phyloP scores from a whole-genome alignment of 2,113 vertebrate genomes.

The Echinops telfairi region DNA sequence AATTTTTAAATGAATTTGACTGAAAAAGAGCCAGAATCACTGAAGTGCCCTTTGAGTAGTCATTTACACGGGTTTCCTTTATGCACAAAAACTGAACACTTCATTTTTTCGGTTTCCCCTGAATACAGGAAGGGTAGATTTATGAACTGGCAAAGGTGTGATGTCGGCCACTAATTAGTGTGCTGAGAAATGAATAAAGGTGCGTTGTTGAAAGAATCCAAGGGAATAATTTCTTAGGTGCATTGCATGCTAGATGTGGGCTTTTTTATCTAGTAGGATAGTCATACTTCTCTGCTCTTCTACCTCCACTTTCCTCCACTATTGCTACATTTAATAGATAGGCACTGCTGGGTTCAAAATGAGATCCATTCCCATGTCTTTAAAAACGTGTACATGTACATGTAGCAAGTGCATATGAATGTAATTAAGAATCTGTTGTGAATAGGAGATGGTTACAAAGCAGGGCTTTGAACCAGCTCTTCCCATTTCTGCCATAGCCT shows the following conservation, averaged over 20 bases:
- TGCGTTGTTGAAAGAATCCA: background rate
- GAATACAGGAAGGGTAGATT: conserved; percentile 46
- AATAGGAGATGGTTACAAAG: background rate
- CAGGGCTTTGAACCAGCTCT: background rate
- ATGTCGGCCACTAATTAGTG: conserved; percentile 49
- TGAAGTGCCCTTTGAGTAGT: conserved; percentile 16
- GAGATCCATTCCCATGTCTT: background rate
- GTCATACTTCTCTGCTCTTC: background rate
- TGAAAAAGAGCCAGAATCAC: conserved; percentile 37
- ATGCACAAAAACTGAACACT: conserved; percentile 52
- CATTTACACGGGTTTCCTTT: conserved; percentile 46
- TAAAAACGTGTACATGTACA: background rate
- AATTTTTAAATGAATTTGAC: conserved; percentile 62
- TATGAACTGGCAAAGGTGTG: conserved; percentile 42
- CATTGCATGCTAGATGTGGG: background rate
- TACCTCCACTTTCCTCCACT: background rate
- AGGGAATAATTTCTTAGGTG: background rate
- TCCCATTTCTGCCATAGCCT: background rate
- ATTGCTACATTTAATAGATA: background rate
- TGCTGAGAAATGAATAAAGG: conserved; percentile 35
- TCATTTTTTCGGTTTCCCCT: conserved; percentile 40
- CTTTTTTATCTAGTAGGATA: conserved; percentile 56
- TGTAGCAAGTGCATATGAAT: background rate
- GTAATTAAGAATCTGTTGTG: background rate
- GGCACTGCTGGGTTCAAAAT: background rate